Conservation (phyloP, 1,140 invertebrate species). For the Zaprionus kolodkinae region DNA sequence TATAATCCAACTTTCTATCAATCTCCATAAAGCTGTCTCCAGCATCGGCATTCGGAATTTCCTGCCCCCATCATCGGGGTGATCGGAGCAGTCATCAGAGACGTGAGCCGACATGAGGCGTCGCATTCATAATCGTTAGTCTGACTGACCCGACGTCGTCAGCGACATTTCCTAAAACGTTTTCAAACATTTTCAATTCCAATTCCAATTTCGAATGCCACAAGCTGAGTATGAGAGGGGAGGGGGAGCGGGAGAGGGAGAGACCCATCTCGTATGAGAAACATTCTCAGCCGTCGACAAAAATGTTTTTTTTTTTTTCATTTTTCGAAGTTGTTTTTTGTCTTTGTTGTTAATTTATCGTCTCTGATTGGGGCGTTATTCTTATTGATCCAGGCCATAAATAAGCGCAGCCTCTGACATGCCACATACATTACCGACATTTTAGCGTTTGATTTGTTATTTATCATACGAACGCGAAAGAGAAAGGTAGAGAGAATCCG, state of each 20-base stretch:
- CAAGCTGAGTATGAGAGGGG: neutral
- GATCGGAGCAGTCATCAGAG: slow-evolving; percentile 6
- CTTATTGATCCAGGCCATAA: slow-evolving; percentile 84
- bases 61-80: neutral
- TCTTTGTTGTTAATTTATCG: slow-evolving; percentile 83
- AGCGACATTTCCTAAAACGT: slow-evolving; percentile 40
- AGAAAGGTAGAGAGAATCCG: slow-evolving; percentile 6
- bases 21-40: slow-evolving; percentile 1
- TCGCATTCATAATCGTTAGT: slow-evolving; percentile 11
- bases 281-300: slow-evolving; percentile 71
- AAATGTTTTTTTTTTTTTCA: slow-evolving; percentile 41
- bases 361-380: slow-evolving; percentile 84
- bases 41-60: neutral
- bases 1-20: neutral
- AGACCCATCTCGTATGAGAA: slow-evolving; percentile 41
- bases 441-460: slow-evolving; percentile 84
- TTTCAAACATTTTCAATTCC: slow-evolving; percentile 27
- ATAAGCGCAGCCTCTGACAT: slow-evolving; percentile 81
- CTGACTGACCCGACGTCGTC: slow-evolving; percentile 12
- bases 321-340: slow-evolving; percentile 67
- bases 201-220: slow-evolving; percentile 8
- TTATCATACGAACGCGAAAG: slow-evolving; percentile 75
- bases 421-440: slow-evolving; percentile 83
- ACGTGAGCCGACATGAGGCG: neutral
- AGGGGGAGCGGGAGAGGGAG: neutral